Percentiles rank a stretch among this genome's conserved stretches.
Conservation (phyloP, 2,113 vertebrate species). For the Nesogale talazaci region DNA sequence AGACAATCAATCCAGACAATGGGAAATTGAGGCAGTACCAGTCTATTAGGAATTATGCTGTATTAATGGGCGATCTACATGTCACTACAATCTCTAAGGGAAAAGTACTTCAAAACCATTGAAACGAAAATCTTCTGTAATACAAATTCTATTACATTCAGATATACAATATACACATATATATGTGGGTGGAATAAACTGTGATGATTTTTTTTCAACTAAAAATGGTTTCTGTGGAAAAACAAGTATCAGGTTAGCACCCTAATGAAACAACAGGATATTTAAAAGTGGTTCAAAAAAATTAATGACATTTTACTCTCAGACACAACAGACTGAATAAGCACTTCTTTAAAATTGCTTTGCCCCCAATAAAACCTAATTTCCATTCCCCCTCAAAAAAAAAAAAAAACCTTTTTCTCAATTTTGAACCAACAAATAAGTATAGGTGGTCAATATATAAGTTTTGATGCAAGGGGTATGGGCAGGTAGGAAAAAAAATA, state of each 20-base stretch:
- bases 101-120: not conserved
- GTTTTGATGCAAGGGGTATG: too few species aligned
- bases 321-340: not conserved
- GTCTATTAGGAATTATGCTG: not conserved
- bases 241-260: not conserved
- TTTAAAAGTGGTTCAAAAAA: not conserved
- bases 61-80: not conserved
- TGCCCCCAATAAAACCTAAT: not conserved
- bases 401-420: not conserved
- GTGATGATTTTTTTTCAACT: not conserved
- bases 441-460: not conserved
- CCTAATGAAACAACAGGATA: not conserved
- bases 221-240: conserved; percentile 28
- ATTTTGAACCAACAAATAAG: not conserved
- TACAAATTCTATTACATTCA: not conserved
- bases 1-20: not conserved
- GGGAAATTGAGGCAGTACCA: not conserved
- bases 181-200: not conserved
- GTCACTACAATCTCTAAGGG: not conserved
- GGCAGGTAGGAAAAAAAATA: too few species aligned
- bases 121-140: not conserved
- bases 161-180: not conserved
- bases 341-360: not conserved
- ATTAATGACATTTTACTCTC: not conserved
- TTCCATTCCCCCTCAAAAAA: not conserved